Evolutionary conservation across 2,797 vertebrate genomes (phyloP), one percentile per base, ranked within the genome.

Genomic region (Gadopsis marmoratus): DNA sequence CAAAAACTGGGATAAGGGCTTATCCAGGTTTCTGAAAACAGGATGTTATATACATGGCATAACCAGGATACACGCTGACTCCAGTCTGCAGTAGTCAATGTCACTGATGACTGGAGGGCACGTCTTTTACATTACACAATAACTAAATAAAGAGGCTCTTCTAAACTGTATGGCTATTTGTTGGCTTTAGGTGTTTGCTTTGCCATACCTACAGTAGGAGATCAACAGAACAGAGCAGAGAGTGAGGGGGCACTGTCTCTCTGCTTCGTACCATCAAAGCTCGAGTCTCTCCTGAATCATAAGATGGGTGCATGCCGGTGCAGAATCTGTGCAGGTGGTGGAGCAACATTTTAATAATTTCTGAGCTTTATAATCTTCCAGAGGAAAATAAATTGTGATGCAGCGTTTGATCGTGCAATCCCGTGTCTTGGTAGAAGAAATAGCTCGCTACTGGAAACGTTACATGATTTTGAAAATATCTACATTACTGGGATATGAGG

Each of bases 301-400:
- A 43, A 56, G 45, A 48, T 4, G 19, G 47, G 31, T 33, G n/a
- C 21, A 4, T 67, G 54, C 14, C 6, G 13, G 62, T 45, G 63
- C 8, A 39, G 29, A 53, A 48, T 60, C 62, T n/a, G 26, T 11
- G 29, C 61, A 72, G 69, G 54, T 66, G 70, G 21, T 66, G 39
- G 23, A 81, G 48, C 48, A 48, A 48, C 21, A 61, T 66, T 72
- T 33, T 31, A 53, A 59, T 59, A n/a, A 75, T 33, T 54, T 71
- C 53, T 54, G 47, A 66, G 51, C 47, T 76, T 68, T 67, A 47
- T 62, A n/a, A 62, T 61, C 33, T 61, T 61, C 17, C 41, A 65
- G 13, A 43, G 39, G 33, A 55, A 67, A 14, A 47, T 21, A 50
- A 12, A 19, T 6, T 47, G 41, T 13, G 39, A 17, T 67, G 48